A percentile compares a stretch with the other conserved stretches of the same genome.
Conservation (phyloP, 35 echinoderm and acorn worm species). For the Apostichopus japonicus region DNA sequence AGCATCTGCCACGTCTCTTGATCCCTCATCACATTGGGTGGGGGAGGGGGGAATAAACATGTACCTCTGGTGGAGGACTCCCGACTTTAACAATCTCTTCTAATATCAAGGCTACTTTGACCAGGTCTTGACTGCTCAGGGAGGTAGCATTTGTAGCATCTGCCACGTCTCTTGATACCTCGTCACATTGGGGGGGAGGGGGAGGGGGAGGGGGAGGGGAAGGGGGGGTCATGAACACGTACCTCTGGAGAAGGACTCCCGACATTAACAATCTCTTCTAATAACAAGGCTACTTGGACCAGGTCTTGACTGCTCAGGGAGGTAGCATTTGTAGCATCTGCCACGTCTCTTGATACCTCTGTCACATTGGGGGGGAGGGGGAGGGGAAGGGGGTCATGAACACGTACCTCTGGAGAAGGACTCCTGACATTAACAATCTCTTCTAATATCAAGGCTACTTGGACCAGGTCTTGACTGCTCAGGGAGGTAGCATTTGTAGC, state of each 20-base stretch:
- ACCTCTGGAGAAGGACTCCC: not conserved
- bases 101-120: not conserved
- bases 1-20: conserved; percentile 32
- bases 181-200: too few relatives aligned
- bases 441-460: conserved; percentile 2
- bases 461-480: not conserved
- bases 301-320: not conserved
- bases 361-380: not conserved
- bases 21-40: conserved; percentile 35
- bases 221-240: too few relatives aligned
- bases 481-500: not conserved
- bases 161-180: conserved; percentile 13
- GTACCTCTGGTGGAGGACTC: conserved; percentile 23
- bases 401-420: conserved; percentile 22
- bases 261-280: not conserved
- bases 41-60: too few relatives aligned
- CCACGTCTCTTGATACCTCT: conserved; percentile 15
- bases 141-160: conserved; percentile 12
- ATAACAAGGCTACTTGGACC: not conserved
- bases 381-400: too few relatives aligned
- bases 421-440: not conserved
- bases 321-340: conserved; percentile 26
- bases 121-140: not conserved
- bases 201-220: too few relatives aligned
- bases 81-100: not conserved